Conservation (phyloP, 2,888 invertebrate species). For the Cheilosia vernalis region DNA sequence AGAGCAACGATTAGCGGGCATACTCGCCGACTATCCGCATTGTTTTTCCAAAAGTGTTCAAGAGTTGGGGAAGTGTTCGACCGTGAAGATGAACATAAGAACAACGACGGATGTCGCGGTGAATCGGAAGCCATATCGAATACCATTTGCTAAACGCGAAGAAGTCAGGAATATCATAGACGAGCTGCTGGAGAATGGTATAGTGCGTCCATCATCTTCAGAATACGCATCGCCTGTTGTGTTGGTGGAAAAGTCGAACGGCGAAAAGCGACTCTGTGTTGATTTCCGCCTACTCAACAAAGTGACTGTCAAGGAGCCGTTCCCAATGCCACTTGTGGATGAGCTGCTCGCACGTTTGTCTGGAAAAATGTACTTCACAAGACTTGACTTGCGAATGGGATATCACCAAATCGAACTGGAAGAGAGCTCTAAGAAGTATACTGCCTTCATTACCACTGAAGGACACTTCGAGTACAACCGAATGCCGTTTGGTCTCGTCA, state of each 20-base stretch:
- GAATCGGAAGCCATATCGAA: too few relatives aligned
- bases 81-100: too few relatives aligned
- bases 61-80: too few relatives aligned
- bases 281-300: slow-evolving; percentile 11
- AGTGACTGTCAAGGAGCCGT: slow-evolving; percentile 6
- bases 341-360: not conserved
- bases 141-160: too few relatives aligned
- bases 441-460: slow-evolving; percentile 18
- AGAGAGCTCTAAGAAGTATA: slow-evolving; percentile 23
- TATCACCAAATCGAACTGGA: slow-evolving; percentile 57
- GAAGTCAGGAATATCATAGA: too few relatives aligned
- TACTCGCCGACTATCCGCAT: too few relatives aligned
- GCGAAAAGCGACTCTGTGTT: slow-evolving; percentile 25
- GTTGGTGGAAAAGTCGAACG: slow-evolving; percentile 8
- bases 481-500: slow-evolving; percentile 71
- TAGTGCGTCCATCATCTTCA: too few relatives aligned
- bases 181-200: too few relatives aligned
- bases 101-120: too few relatives aligned
- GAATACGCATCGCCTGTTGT: not conserved
- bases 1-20: too few relatives aligned
- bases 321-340: slow-evolving; percentile 17
- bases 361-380: slow-evolving; percentile 8
- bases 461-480: too few relatives aligned
- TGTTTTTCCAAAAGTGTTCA: too few relatives aligned
- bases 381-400: slow-evolving; percentile 56